Base-by-base conservation (phyloP, 2,113 vertebrate species). In the Lanius ludovicianus region DNA sequence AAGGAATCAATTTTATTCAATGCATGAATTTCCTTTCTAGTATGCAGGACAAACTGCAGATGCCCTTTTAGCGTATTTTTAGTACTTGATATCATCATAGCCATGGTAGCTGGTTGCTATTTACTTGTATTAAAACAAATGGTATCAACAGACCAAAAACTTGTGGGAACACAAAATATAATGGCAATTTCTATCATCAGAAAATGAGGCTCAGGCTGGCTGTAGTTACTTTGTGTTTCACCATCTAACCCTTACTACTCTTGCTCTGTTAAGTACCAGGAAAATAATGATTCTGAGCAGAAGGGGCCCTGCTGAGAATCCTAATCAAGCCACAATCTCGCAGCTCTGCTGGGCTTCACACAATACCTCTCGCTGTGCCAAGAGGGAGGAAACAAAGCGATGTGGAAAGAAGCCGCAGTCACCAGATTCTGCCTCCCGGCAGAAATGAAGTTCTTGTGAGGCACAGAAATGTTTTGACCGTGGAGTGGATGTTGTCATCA, bases 91-190 rank as follows among this genome's bases (percentile, higher is more conserved):
- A 70, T 24, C 64, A 87, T 84, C 81, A 69, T 41, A 64, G 16
- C 60, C 41, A 24, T 78, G 84, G 81, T 87, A 90, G 71, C 78
- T 85, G 59, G 55, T 93, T 93, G 84, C 87, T 95, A 50, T 96
- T 95, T 93, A 86, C 67, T 50, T 89, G 33, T 74, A 30, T 83
- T 91, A 71, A 83, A 69, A 63, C n/a, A 74, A 95, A 83, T 33
- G 27, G 11, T 65, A 85, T 76, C 74, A 78, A 77, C 59, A 78
- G 56, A 56, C 49, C 37, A 46, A 62, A 76, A 62, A 46, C 47
- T 87, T 62, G 64, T 50, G 70, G 74, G 57, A 89, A 67, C 33
- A 39, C 62, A 41, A 5, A 91, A 37, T 37, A 46, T 39, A 81
- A 81, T 60, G 46, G 42, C 73, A 89, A 35, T 47, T 79, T 15